Evolutionary conservation across 2,113 vertebrate species (phyloP), one percentile per base, ranked within the genome.

Genomic region (Puma concolor): DNA sequence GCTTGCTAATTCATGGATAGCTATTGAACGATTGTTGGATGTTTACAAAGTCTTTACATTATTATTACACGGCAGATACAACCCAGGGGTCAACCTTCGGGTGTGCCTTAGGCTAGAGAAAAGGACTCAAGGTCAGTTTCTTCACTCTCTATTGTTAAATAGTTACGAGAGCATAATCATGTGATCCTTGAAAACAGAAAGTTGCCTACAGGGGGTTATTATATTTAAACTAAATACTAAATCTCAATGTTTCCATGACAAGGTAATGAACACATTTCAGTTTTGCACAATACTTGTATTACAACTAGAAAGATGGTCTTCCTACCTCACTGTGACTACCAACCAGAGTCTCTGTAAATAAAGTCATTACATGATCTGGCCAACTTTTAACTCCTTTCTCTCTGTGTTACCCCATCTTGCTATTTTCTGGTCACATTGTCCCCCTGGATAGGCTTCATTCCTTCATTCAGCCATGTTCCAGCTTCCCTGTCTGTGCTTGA

Each of bases 331-430:
- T 79, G 11, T 23, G 14, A 76, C 7, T 44, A 16, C 33, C 38
- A 76, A 29, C 36, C 14, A 88, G 29, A 69, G 17, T 82, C 21
- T 64, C 29, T 76, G 13, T 50, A 21, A 72, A 74, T 23, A 38
- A 76, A 82, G 57, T 29, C n/a, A 14, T 8, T 1, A 14, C 0
- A 0, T 77, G 76, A 23, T 81, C 1, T 14, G 0, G 16, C 9
- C 17, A n/a, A 60, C 38, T 80, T 85, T 86, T 86, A 64, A 57
- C 23, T 66, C 31, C 8, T 36, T 2, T 44, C 19, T 25, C 15
- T 67, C 31, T 7, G 21, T 0, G 38, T 16, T 14, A 33, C 5
- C 2, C 11, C 33, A 21, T 21, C 4, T 66, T 63, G 36, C 50
- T 25, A 1, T 79, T 48, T 79, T 79, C 72, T 41, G 17, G 50